These are phyloP conservation scores for Anguilla obscura DNA, from an alignment of 2,797 vertebrate species.

Conservation along the genomic window DNA sequence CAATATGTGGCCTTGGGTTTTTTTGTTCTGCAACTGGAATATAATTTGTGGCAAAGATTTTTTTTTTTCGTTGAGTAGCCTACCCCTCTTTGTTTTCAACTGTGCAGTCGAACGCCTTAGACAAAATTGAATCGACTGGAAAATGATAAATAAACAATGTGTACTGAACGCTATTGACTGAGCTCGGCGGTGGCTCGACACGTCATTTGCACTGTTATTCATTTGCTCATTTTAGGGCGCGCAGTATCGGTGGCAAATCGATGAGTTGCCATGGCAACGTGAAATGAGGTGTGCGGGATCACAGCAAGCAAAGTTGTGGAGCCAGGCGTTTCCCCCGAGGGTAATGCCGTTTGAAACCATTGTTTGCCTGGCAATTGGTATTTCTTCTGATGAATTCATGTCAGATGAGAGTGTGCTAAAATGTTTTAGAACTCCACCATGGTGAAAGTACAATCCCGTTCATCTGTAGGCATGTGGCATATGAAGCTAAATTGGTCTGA, in stretches of 20 bases:
- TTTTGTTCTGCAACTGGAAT: background rate
- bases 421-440: background rate
- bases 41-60: background rate
- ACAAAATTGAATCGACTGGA: background rate
- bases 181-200: slow-evolving; percentile 26
- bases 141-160: slow-evolving; percentile 42
- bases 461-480: background rate
- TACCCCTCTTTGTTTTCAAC: background rate
- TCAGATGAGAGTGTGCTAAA: background rate
- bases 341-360: background rate
- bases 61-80: background rate
- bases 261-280: slow-evolving; percentile 38
- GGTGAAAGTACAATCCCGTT: background rate
- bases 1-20: background rate
- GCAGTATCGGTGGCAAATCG: slow-evolving; percentile 33
- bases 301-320: slow-evolving; percentile 9
- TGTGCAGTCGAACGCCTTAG: background rate
- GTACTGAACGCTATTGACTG: background rate
- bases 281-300: slow-evolving; percentile 27
- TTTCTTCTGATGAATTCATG: background rate
- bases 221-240: slow-evolving; percentile 28
- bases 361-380: background rate
- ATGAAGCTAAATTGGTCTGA: background rate
- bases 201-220: slow-evolving; percentile 13
- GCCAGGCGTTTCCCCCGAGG: background rate